phyloP scores from a whole-genome alignment of 2,797 vertebrate genomes.

The Semaprochilodus insignis region DNA sequence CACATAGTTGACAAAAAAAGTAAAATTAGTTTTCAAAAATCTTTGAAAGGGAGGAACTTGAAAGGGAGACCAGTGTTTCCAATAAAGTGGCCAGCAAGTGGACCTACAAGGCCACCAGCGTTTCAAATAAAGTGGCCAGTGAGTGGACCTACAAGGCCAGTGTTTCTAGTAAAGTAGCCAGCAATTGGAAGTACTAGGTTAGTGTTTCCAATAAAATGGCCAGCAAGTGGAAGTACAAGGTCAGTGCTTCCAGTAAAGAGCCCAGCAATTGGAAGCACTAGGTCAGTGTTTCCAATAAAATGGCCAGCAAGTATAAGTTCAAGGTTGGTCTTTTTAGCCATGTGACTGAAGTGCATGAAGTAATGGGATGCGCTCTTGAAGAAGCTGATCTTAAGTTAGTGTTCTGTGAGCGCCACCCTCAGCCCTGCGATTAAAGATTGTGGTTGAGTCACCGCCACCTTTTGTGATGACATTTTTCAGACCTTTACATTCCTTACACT shows the following conservation, averaged over 20 bases:
- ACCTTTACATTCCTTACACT: neutral
- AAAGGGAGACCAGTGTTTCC: too few relatives aligned
- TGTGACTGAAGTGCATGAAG: too few relatives aligned
- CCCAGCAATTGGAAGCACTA: neutral
- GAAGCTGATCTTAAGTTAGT: neutral
- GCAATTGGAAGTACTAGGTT: too few relatives aligned
- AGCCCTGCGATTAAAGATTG: neutral
- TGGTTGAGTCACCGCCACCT: neutral
- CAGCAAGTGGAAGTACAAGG: too few relatives aligned
- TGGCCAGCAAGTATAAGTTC: neutral
- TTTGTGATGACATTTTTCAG: slow-evolving; percentile 28
- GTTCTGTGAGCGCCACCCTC: neutral
- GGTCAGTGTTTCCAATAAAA: neutral
- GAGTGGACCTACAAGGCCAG: too few relatives aligned
- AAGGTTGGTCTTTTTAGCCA: too few relatives aligned
- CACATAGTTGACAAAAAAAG: too few relatives aligned
- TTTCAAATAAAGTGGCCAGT: neutral
- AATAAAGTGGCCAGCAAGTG: neutral
- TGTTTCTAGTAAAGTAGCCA: too few relatives aligned
- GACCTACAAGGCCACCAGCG: neutral
- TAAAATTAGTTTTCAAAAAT: too few relatives aligned
- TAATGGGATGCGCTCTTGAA: neutral
- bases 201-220: neutral
- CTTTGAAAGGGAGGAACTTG: too few relatives aligned
- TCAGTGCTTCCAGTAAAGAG: neutral